These are phyloP conservation scores for Acanthoscelides obtectus DNA, from an alignment of 2,888 invertebrate species.

Conservation along the genomic window DNA sequence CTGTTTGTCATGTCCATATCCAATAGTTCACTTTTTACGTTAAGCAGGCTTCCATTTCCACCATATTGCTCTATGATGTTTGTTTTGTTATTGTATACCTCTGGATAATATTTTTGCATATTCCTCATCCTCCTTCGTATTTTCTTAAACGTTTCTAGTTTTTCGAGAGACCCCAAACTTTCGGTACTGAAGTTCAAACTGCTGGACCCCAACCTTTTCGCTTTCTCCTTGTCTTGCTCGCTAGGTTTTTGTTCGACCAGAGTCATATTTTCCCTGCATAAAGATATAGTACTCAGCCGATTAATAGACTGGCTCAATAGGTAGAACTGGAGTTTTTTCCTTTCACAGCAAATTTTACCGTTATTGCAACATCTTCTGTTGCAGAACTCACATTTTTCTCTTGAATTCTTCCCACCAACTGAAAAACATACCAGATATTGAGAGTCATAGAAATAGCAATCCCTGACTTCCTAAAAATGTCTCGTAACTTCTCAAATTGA, in stretches of 20 bases:
- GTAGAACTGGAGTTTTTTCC: not conserved
- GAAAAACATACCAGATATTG: no score
- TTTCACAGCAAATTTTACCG: not conserved
- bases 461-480: no score
- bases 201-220: not conserved
- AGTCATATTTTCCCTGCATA: not conserved
- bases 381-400: not conserved
- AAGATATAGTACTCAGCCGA: not conserved
- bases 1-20: not conserved
- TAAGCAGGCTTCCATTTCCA: not conserved
- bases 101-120: not conserved
- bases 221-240: not conserved
- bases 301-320: not conserved
- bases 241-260: not conserved
- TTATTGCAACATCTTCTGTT: not conserved
- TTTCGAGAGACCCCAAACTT: not conserved
- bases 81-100: not conserved
- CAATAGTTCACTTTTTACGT: not conserved
- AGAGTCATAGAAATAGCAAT: no score
- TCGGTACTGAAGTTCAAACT: not conserved
- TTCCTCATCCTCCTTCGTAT: not conserved
- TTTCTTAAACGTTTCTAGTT: not conserved
- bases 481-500: no score
- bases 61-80: not conserved
- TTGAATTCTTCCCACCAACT: not conserved